Evolutionary conservation across 2,888 invertebrate genomes (phyloP).

Genomic region (Nematopogon swammerdamellus): DNA sequence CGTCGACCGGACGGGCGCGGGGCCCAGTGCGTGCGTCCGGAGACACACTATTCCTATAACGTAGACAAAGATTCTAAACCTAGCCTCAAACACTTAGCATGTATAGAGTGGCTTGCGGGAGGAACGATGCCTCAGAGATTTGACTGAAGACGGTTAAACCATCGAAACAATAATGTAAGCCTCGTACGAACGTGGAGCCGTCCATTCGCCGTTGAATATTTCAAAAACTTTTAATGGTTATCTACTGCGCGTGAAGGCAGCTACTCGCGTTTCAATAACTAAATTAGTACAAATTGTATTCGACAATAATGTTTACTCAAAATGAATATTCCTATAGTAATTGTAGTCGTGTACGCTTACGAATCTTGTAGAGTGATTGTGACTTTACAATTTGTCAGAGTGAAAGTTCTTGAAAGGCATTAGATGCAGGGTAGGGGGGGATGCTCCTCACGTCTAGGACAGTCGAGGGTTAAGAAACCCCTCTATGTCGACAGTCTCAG

Average conservation of each 20-base stretch:
- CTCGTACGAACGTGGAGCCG: not conserved
- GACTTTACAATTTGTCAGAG: no score
- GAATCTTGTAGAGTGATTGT: no score
- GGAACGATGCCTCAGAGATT: no score
- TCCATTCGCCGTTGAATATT: not conserved
- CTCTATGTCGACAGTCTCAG: no score
- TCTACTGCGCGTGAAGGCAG: not conserved
- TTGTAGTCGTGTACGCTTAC: no score
- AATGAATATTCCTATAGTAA: no score
- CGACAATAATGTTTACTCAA: not conserved
- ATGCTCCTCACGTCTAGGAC: no score
- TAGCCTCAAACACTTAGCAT: not conserved
- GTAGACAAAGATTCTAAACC: not conserved
- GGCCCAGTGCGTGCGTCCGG: no score
- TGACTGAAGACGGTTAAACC: not conserved
- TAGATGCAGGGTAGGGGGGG: no score
- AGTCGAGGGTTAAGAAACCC: no score
- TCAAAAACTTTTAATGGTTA: not conserved
- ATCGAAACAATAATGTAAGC: not conserved
- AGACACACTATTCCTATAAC: not conserved
- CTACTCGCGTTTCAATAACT: not conserved
- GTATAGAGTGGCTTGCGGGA: not conserved
- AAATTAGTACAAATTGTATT: not conserved
- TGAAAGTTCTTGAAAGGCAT: no score
- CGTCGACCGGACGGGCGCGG: no score